A percentile compares a stretch with the other conserved stretches of the same genome.
These are phyloP conservation scores for Acanthisitta chloris DNA, from an alignment of 2,113 vertebrate genomes.

Conservation along the genomic window DNA sequence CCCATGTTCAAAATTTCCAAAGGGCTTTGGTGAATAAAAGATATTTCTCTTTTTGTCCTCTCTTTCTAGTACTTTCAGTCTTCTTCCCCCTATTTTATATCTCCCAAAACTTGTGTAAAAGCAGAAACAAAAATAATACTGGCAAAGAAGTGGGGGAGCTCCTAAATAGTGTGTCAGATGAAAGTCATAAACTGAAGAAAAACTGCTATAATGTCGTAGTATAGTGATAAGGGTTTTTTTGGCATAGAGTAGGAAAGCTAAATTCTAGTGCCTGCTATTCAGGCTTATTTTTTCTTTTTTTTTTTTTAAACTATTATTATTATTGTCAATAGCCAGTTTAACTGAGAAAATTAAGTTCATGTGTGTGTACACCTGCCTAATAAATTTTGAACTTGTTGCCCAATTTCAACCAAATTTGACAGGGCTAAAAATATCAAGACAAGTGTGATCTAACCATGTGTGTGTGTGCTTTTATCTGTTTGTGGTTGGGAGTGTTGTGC, in stretches of 20 bases:
- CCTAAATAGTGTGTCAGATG: neutral
- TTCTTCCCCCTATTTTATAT: neutral
- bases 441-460: neutral
- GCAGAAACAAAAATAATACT: neutral
- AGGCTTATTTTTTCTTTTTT: neutral
- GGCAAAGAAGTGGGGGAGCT: neutral
- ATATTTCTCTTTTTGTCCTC: neutral
- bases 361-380: neutral
- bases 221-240: neutral
- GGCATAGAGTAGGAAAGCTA: neutral
- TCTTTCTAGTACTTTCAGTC: neutral
- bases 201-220: neutral
- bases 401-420: neutral
- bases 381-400: neutral
- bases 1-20: neutral
- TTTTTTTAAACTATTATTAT: too few species aligned
- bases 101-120: neutral
- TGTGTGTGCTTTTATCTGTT: neutral
- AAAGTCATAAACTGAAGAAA: neutral
- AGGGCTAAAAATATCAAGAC: neutral
- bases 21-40: neutral
- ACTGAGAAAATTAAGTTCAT: neutral
- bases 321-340: neutral
- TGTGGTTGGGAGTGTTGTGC: neutral
- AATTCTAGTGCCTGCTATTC: neutral